Percentiles rank a stretch among this genome's conserved stretches.
These are phyloP conservation scores for Syndactyla subalaris DNA, from an alignment of 2,797 vertebrate genomes.

Conservation along the genomic window DNA sequence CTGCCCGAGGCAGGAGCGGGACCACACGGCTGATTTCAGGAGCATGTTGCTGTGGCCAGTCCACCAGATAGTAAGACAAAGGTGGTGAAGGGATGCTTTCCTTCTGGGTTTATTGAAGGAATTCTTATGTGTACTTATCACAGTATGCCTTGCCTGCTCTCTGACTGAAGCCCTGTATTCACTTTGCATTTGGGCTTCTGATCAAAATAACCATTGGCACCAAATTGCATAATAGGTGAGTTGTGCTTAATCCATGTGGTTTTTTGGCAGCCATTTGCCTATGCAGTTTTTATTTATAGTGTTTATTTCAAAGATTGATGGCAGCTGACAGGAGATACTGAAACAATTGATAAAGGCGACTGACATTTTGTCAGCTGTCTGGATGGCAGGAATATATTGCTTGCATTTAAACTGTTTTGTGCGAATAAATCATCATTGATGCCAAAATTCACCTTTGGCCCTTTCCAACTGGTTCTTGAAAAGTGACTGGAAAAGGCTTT, in stretches of 20 bases:
- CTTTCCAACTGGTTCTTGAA: slow-evolving; percentile 13
- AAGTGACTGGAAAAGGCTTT: background rate
- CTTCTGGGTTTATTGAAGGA: background rate
- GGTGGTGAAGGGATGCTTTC: background rate
- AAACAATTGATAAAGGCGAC: slow-evolving; percentile 83
- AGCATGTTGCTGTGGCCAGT: background rate
- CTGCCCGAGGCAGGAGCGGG: too few relatives aligned
- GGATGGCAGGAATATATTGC: slow-evolving; percentile 80
- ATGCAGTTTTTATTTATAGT: slow-evolving; percentile 69
- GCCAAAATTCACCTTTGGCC: slow-evolving; percentile 83
- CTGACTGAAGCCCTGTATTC: background rate
- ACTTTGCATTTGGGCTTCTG: background rate
- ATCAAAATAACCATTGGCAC: background rate
- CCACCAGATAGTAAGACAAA: fast-evolving
- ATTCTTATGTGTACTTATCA: background rate
- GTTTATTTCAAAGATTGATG: slow-evolving; percentile 78
- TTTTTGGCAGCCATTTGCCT: slow-evolving; percentile 37
- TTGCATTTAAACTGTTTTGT: slow-evolving; percentile 78
- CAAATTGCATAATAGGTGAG: background rate
- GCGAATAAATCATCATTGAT: slow-evolving; percentile 82
- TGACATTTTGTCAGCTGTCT: slow-evolving; percentile 84
- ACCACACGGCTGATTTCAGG: background rate
- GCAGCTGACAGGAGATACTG: slow-evolving; percentile 65
- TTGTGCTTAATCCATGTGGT: background rate
- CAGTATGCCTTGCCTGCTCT: background rate